Evolutionary conservation across 1,140 invertebrate species (phyloP).

Genomic region (Liolophura sinensis): DNA sequence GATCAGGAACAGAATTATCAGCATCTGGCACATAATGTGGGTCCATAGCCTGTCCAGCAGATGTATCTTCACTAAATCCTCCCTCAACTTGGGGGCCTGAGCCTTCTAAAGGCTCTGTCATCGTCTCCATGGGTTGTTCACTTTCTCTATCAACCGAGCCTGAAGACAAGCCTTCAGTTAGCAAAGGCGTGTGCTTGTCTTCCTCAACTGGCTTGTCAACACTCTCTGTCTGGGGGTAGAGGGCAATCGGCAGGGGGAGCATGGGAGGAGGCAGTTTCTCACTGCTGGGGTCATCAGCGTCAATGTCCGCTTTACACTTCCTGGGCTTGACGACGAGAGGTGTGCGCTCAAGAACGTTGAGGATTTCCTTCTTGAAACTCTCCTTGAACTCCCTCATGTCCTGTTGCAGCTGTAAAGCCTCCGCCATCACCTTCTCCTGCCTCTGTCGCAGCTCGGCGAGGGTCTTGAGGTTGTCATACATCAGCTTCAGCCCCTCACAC

Average conservation of each 20-base stretch:
- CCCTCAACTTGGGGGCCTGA: too few relatives aligned
- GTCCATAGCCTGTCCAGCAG: too few relatives aligned
- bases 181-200: too few relatives aligned
- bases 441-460: slow-evolving; percentile 68
- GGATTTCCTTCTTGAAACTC: slow-evolving; percentile 48
- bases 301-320: slow-evolving; percentile 55
- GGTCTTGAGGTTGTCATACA: slow-evolving; percentile 64
- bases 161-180: too few relatives aligned
- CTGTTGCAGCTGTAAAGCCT: slow-evolving; percentile 66
- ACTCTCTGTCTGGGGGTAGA: background rate
- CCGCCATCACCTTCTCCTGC: slow-evolving; percentile 65
- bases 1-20: too few relatives aligned
- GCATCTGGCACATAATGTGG: too few relatives aligned
- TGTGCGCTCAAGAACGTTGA: slow-evolving; percentile 36
- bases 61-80: too few relatives aligned
- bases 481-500: slow-evolving; percentile 66
- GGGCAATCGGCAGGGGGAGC: slow-evolving; percentile 24
- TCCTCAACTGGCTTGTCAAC: too few relatives aligned
- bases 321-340: slow-evolving; percentile 50
- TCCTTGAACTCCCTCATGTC: slow-evolving; percentile 71
- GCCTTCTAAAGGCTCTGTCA: too few relatives aligned
- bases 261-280: slow-evolving; percentile 44
- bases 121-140: too few relatives aligned
- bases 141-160: too few relatives aligned
- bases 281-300: slow-evolving; percentile 35